phyloP scores from a whole-genome alignment of 2,113 vertebrate genomes.

The Forbesichthys papilliferus region DNA sequence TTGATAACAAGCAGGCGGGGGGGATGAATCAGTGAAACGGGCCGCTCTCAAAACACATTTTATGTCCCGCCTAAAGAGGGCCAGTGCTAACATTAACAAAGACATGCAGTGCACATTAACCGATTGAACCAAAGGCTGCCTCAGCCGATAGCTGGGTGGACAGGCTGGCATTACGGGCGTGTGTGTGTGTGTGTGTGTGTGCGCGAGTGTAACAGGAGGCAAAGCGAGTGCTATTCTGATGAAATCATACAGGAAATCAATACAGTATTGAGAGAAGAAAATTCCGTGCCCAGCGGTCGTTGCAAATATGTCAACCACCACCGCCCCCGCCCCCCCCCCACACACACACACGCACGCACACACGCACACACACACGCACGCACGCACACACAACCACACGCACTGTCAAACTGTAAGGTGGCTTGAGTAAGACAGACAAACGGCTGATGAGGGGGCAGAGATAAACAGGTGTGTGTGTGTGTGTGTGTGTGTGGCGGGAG shows the following conservation, averaged over 20 bases:
- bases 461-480: conserved; percentile 25
- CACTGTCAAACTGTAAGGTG: conserved; percentile 43
- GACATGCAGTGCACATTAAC: conserved; percentile 62
- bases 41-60: too few relatives aligned
- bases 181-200: conserved; percentile 72
- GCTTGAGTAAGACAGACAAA: conserved; percentile 8
- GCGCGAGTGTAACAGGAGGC: conserved; percentile 77
- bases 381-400: conserved; percentile 30
- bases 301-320: conserved; percentile 36
- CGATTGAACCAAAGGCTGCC: conserved; percentile 65
- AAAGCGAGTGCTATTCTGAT: conserved; percentile 87
- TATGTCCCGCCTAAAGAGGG: too few relatives aligned
- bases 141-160: conserved; percentile 69
- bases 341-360: conserved; percentile 41
- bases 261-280: conserved; percentile 83
- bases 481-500: neutral
- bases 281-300: conserved; percentile 72
- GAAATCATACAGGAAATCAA: conserved; percentile 94
- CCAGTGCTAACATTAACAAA: conserved; percentile 31
- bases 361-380: conserved; percentile 34
- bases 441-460: conserved; percentile 11
- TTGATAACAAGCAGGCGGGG: conserved; percentile 13
- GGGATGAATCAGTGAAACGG: neutral
- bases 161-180: conserved; percentile 81
- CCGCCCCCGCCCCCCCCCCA: too few relatives aligned